Conservation (phyloP, 2,113 vertebrate genomes). For the Cyanoliseus patagonus region DNA sequence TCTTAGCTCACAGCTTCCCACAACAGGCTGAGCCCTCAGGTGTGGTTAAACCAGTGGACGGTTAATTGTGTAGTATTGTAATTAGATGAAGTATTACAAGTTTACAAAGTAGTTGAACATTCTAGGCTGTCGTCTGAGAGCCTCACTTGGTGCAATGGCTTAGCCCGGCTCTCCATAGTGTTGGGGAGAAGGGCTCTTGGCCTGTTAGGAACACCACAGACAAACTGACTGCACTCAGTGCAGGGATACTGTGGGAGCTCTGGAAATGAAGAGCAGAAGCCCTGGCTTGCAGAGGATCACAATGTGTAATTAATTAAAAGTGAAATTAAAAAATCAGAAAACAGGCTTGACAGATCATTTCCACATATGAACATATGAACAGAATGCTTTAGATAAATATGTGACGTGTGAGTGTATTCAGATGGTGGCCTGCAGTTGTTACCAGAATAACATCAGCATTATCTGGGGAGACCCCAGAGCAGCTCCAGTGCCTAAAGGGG, state of each 20-base stretch:
- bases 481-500: not conserved
- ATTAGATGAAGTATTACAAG: not conserved
- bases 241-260: not conserved
- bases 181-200: not conserved
- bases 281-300: not conserved
- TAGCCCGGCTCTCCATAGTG: not conserved
- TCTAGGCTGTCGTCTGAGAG: not conserved
- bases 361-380: not conserved
- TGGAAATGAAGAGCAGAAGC: not conserved
- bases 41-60: not conserved
- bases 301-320: not conserved
- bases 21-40: not conserved
- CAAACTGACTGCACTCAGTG: rapidly evolving
- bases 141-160: rapidly evolving
- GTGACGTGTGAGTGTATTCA: not conserved
- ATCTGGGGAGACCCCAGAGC: not conserved
- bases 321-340: not conserved
- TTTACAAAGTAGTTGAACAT: not conserved
- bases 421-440: not conserved
- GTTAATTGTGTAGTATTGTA: not conserved
- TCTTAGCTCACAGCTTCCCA: not conserved
- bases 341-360: not conserved
- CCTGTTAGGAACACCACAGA: not conserved
- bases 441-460: not conserved
- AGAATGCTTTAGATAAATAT: not conserved